These are phyloP conservation scores for Aleiodes leptofemur DNA, from an alignment of 2,888 invertebrate genomes.

Conservation along the genomic window DNA sequence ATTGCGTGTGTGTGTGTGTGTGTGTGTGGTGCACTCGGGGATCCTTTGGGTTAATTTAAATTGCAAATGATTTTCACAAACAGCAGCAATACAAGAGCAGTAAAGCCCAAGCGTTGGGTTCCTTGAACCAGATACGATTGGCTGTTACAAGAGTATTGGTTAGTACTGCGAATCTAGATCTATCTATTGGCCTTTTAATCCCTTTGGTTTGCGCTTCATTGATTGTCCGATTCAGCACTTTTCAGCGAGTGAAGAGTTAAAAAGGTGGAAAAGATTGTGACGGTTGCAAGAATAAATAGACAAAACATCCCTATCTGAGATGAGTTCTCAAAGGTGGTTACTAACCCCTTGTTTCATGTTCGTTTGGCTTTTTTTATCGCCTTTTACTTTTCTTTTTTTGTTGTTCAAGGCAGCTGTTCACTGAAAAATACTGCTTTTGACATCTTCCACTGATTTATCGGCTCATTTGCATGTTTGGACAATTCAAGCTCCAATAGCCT, in stretches of 20 bases:
- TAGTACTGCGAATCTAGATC: constrained; percentile 74
- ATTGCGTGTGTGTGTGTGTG: constrained; percentile 62
- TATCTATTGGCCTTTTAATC: constrained; percentile 72
- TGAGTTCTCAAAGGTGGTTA: constrained; percentile 17
- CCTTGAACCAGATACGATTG: constrained; percentile 76
- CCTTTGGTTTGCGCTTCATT: constrained; percentile 69
- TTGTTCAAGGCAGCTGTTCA: constrained; percentile 36
- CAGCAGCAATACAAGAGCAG: constrained; percentile 34
- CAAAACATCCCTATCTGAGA: constrained; percentile 18
- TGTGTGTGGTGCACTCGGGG: constrained; percentile 63
- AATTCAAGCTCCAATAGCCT: constrained; percentile 13
- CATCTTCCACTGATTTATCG: constrained; percentile 72
- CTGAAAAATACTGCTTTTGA: constrained; percentile 40
- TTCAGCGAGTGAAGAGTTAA: constrained; percentile 66
- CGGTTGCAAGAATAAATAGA: too few relatives aligned
- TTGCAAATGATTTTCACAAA: constrained; percentile 67
- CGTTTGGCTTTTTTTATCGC: constrained; percentile 8
- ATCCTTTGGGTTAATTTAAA: constrained; percentile 69
- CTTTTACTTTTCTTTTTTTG: constrained; percentile 48
- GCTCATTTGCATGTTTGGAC: constrained; percentile 67
- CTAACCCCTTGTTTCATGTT: constrained; percentile 39
- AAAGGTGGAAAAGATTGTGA: constrained; percentile 9
- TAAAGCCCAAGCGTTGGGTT: constrained; percentile 65
- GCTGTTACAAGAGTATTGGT: constrained; percentile 61
- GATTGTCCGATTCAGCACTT: constrained; percentile 61